Base-by-base conservation (phyloP, 2,797 vertebrate species). In the Bradypodion pumilum region DNA sequence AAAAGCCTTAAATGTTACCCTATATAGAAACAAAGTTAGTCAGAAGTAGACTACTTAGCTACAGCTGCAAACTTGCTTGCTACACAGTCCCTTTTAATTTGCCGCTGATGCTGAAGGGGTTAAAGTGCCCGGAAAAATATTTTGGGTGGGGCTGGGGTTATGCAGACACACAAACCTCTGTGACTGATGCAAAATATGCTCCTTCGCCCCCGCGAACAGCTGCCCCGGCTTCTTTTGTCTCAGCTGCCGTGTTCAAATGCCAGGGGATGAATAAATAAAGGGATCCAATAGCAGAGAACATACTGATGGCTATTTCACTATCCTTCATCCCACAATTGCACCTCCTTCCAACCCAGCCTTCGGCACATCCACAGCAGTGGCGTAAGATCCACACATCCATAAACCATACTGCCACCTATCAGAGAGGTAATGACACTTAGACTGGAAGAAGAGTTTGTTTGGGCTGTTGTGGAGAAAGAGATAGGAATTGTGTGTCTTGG, bases 211-310 rank as follows among this genome's bases (percentile, higher is more conserved):
- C 84, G 63, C 78, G 25, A 73, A 85, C 87, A 91, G 86, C 92
- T 92, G 87, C 88, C 90, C 89, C 85, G 74, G 66, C 86, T 90
- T 87, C 32, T 69, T 80, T 80, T 78, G 80, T 82, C 62, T 85
- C 84, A 84, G 35, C 90, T 93, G 93, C 92, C 91, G 93, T 52
- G 16, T 69, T 76, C 78, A 81, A 85, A 85, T 81, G 84, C 84
- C 84, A 85, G 63, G 12, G 73, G 78, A 85, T 76, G 84, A 85
- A 85, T 85, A 85, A 76, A 85, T 60, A 75, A 81, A 80, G 65
- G n/a, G 37, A 46, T 60, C 72, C 46, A 60, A 85, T 46, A 40
- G 84, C 84, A 69, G 72, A 80, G 78, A 75, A 80, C 80, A 78
- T 44, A 60, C 52, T 7, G 84, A 78, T 49, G 81, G 35, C 52